A percentile compares a stretch with the other conserved stretches of the same genome.
phyloP scores from a whole-genome alignment of 2,888 invertebrate species.

The Plutella xylostella region DNA sequence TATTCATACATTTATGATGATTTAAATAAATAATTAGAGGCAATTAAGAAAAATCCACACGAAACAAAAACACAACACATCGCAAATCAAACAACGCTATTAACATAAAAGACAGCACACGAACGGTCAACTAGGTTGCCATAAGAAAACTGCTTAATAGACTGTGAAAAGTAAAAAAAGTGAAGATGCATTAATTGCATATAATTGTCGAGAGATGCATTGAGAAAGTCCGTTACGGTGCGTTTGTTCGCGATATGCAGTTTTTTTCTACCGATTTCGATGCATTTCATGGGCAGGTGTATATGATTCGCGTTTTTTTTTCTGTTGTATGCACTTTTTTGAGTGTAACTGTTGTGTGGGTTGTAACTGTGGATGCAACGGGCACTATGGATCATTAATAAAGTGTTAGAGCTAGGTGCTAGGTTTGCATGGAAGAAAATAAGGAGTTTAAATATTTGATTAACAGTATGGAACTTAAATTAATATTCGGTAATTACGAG shows the following conservation, averaged over 20 bases:
- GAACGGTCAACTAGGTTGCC: slow-evolving; percentile 30
- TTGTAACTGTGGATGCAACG: too few species aligned
- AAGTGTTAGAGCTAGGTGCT: too few species aligned
- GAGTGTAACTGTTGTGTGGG: too few species aligned
- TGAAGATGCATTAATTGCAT: slow-evolving; percentile 56
- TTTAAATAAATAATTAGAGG: too few species aligned
- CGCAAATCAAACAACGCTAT: not conserved
- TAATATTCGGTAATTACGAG: too few species aligned
- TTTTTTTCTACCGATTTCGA: slow-evolving; percentile 20
- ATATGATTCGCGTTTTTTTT: not conserved
- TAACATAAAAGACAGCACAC: slow-evolving; percentile 1
- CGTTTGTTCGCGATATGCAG: slow-evolving; percentile 38
- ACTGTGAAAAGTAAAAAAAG: slow-evolving; percentile 49
- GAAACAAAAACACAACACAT: not conserved
- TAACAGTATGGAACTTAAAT: too few species aligned
- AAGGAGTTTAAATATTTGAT: too few species aligned
- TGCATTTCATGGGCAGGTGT: not conserved
- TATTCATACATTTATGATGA: too few species aligned
- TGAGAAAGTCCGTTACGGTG: slow-evolving; percentile 55
- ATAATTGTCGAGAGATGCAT: slow-evolving; percentile 47
- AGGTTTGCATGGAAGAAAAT: too few species aligned
- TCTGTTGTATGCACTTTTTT: too few species aligned
- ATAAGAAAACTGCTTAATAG: slow-evolving; percentile 56
- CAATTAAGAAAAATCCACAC: too few species aligned
- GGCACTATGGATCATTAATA: too few species aligned